phyloP scores from a whole-genome alignment of 2,888 invertebrate genomes.

The Rhamnusium bicolor region DNA sequence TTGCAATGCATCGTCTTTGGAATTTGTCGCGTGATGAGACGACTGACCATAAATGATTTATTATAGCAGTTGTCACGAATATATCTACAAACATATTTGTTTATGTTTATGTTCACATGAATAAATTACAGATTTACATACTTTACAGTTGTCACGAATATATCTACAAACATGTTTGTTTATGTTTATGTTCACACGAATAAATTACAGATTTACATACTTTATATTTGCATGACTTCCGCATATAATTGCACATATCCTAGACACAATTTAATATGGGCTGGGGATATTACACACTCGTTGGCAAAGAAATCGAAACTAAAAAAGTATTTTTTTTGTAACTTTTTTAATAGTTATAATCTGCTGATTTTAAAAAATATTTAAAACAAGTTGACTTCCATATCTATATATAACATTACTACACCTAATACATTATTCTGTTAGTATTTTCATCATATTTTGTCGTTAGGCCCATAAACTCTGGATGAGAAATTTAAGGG shows the following conservation, averaged over 20 bases:
- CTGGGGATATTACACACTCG: too few species aligned
- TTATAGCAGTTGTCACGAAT: background rate
- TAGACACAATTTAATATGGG: background rate
- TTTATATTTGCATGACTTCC: background rate
- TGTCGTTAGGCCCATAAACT: too few species aligned
- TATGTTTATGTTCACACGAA: background rate
- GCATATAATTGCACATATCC: background rate
- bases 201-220: background rate
- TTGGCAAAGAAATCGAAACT: too few species aligned
- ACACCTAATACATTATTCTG: too few species aligned
- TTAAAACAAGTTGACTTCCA: too few species aligned
- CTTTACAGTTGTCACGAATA: background rate
- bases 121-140: background rate
- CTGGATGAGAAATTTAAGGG: too few species aligned
- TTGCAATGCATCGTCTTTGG: background rate
- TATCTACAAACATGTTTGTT: background rate
- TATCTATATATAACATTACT: too few species aligned
- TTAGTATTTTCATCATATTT: too few species aligned
- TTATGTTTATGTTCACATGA: background rate
- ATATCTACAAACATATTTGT: background rate
- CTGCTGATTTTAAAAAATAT: too few species aligned
- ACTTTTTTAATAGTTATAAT: too few species aligned
- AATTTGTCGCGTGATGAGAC: conserved; percentile 1
- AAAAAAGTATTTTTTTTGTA: too few species aligned
- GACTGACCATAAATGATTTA: background rate